These are phyloP conservation scores for Drepanosiphum platanoidis DNA, from an alignment of 2,888 invertebrate genomes.

Conservation along the genomic window DNA sequence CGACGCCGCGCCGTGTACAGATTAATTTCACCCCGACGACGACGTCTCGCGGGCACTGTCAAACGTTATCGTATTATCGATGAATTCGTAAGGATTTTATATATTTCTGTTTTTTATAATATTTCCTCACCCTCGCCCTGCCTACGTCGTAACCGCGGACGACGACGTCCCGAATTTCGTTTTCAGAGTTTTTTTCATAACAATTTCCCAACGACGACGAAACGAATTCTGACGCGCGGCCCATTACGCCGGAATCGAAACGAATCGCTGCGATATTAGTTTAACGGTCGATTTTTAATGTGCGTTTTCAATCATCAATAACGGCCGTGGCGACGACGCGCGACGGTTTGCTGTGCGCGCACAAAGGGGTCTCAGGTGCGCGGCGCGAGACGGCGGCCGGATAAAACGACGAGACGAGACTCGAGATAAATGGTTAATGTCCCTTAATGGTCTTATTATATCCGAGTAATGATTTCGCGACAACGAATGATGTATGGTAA, in stretches of 20 bases:
- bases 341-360: too few relatives aligned
- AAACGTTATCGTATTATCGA: too few relatives aligned
- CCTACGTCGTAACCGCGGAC: neutral
- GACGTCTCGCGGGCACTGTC: too few relatives aligned
- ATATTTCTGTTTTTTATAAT: neutral
- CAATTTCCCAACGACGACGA: neutral
- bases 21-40: neutral
- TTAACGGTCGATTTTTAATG: neutral
- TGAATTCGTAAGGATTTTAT: too few relatives aligned
- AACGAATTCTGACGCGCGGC: neutral
- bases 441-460: neutral
- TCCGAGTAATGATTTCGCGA: slow-evolving; percentile 5
- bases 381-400: neutral
- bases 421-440: slow-evolving; percentile 6
- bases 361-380: neutral
- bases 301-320: neutral
- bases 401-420: neutral
- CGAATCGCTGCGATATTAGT: neutral
- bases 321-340: neutral
- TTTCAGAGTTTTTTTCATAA: neutral
- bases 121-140: neutral
- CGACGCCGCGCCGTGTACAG: too few relatives aligned
- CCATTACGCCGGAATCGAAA: neutral
- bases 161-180: neutral
- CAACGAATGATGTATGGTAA: slow-evolving; percentile 3